Evolutionary conservation across 2,797 vertebrate species (phyloP).

Genomic region (Ibycter americanus): DNA sequence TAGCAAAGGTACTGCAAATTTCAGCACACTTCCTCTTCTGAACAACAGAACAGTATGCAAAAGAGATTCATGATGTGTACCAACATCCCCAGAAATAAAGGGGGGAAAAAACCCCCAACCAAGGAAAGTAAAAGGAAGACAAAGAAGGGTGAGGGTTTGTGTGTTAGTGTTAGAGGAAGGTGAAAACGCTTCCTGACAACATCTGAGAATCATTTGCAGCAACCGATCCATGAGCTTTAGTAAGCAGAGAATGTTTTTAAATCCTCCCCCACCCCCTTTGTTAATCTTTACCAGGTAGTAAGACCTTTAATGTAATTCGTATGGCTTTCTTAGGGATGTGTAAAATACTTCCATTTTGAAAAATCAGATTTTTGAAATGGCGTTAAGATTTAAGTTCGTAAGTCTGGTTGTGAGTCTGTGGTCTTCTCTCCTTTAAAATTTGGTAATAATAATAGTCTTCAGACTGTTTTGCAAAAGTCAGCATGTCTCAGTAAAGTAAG

Average conservation of each 20-base stretch:
- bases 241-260: slow-evolving; percentile 5
- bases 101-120: background rate
- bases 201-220: slow-evolving; percentile 57
- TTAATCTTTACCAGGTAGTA: slow-evolving; percentile 38
- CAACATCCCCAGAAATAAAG: slow-evolving; percentile 14
- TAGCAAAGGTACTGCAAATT: background rate
- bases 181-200: slow-evolving; percentile 51
- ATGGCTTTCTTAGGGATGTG: background rate
- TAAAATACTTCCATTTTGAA: background rate
- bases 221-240: background rate
- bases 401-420: background rate
- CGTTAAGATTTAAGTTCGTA: background rate
- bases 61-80: background rate
- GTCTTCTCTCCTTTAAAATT: background rate
- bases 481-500: background rate
- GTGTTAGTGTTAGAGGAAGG: background rate
- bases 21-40: background rate
- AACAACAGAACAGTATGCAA: background rate
- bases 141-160: background rate
- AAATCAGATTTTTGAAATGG: background rate
- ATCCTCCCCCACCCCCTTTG: background rate
- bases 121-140: slow-evolving; percentile 26
- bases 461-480: background rate
- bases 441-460: background rate
- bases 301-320: background rate